A percentile compares a stretch with the other conserved stretches of the same genome.
Conservation (phyloP, 30 jellyfish, hydroid and myxozoan genomes). For the Pseudorhiza aurosa region DNA sequence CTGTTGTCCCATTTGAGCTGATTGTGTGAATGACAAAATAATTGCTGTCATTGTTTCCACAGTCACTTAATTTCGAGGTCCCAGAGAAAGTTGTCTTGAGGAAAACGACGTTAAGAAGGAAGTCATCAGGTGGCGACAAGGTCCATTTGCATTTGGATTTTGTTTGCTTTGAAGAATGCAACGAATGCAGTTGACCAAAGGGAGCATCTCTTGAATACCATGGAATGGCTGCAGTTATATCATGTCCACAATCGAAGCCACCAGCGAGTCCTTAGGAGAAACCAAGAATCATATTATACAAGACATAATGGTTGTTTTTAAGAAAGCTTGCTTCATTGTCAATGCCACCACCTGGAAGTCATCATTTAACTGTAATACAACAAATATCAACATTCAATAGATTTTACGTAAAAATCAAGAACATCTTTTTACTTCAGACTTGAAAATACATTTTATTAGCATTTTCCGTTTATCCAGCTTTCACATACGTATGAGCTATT, state of each 20-base stretch:
- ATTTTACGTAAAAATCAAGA: no score
- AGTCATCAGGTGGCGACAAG: background rate
- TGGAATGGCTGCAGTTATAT: slow-evolving; percentile 1
- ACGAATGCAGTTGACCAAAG: background rate
- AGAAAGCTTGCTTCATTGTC: no score
- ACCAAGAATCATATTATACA: background rate
- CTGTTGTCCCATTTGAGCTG: background rate
- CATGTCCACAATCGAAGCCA: background rate
- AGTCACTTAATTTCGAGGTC: background rate
- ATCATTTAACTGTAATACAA: no score
- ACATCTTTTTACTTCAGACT: no score
- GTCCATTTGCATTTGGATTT: slow-evolving; percentile 1
- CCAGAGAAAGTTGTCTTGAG: background rate
- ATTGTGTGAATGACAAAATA: background rate
- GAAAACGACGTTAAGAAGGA: background rate
- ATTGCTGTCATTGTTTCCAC: background rate
- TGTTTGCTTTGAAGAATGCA: background rate
- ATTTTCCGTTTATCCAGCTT: no score
- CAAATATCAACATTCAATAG: no score
- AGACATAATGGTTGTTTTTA: no score
- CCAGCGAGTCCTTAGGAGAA: background rate
- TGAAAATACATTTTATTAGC: no score
- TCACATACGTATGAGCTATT: no score
- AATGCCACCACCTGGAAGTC: no score
- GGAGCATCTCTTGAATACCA: background rate